Percentiles rank a stretch among this genome's conserved stretches.
phyloP scores from a whole-genome alignment of 2,113 vertebrate species.

The Hystrix brachyura region DNA sequence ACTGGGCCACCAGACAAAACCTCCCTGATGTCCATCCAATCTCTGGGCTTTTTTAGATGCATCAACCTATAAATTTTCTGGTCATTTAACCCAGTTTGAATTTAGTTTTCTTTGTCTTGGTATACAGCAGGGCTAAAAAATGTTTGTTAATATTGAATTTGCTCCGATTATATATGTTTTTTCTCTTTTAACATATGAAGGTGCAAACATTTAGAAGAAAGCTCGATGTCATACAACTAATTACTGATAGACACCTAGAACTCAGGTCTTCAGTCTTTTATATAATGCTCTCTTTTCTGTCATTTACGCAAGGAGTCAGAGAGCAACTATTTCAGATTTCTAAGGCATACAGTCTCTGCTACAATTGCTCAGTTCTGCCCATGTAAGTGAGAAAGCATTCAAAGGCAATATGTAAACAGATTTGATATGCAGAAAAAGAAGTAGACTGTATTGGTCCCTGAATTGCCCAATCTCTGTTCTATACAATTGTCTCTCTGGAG shows the following conservation, averaged over 20 bases:
- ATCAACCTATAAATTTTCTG: not conserved
- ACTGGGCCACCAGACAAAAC: not conserved
- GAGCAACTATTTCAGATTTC: not conserved
- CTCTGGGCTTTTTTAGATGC: not conserved
- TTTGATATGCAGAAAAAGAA: not conserved
- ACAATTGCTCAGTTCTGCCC: not conserved
- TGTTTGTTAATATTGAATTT: slow-evolving; percentile 41
- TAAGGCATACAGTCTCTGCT: not conserved
- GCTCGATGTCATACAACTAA: not conserved
- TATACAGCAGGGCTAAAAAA: not conserved
- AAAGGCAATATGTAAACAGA: not conserved
- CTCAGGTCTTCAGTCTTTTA: not conserved
- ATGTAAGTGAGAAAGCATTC: not conserved
- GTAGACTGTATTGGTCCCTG: not conserved
- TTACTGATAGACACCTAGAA: not conserved
- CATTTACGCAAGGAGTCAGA: not conserved
- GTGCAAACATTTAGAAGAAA: slow-evolving; percentile 7
- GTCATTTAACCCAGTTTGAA: not conserved
- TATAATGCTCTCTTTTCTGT: not conserved
- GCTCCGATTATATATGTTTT: not conserved
- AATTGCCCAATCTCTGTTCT: not conserved
- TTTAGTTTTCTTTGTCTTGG: slow-evolving; percentile 36
- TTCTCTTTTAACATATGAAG: not conserved
- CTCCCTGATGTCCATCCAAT: not conserved
- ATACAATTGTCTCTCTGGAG: not conserved